phyloP scores from a whole-genome alignment of 2,888 invertebrate species.

The Hemicrepidius hirtus region DNA sequence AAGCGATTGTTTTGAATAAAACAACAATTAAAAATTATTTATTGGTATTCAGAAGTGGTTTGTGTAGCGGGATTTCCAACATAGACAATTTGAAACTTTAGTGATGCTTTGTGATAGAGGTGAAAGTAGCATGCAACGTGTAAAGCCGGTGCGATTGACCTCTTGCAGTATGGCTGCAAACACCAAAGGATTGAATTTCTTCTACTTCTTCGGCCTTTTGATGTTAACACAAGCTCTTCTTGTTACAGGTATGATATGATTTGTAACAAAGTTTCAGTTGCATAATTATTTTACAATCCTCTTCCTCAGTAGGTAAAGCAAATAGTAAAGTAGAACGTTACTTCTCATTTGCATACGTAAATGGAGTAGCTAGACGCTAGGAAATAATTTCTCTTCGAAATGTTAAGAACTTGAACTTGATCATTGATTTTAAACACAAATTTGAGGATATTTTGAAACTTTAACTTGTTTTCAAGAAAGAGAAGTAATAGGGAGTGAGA shows the following conservation, averaged over 20 bases:
- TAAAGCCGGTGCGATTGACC: conserved; percentile 62
- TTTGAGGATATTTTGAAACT: too few species aligned
- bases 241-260: conserved; percentile 29
- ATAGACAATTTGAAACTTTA: conserved; percentile 23
- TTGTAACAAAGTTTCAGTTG: background rate
- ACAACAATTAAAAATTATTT: conserved; percentile 30
- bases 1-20: conserved; percentile 30
- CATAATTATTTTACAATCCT: background rate
- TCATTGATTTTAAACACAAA: too few species aligned
- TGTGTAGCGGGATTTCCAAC: conserved; percentile 13
- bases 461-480: too few species aligned
- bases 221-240: conserved; percentile 41
- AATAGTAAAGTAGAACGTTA: background rate
- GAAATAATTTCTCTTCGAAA: background rate
- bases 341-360: background rate
- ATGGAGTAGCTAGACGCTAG: background rate
- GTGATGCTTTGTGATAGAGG: conserved; percentile 32
- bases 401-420: too few species aligned
- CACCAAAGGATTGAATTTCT: conserved; percentile 53
- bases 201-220: conserved; percentile 53
- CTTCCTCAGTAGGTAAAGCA: too few species aligned
- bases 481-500: too few species aligned
- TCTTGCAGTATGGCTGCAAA: conserved; percentile 61
- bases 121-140: conserved; percentile 55
- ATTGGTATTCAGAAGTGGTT: conserved; percentile 35